These are phyloP conservation scores for Heterotilapia buettikoferi DNA, from an alignment of 2,113 vertebrate species.

Conservation along the genomic window DNA sequence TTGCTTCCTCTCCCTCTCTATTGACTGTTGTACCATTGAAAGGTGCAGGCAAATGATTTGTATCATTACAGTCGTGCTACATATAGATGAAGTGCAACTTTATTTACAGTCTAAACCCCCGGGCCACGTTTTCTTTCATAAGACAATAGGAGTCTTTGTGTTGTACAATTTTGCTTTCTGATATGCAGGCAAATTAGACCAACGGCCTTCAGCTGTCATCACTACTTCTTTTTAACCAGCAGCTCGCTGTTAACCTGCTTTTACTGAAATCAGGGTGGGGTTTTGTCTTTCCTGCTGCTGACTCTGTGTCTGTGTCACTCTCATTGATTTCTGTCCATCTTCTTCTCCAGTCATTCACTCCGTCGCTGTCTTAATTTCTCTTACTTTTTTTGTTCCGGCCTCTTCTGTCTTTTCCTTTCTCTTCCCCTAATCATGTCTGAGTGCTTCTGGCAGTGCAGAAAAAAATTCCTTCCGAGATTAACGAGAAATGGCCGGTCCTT, in stretches of 20 bases:
- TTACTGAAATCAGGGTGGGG: not conserved
- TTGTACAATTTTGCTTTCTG: not conserved
- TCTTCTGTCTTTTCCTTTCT: not conserved
- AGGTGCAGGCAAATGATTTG: not conserved
- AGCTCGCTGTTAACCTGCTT: conserved; percentile 36
- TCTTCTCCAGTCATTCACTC: not conserved
- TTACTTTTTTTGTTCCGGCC: not conserved
- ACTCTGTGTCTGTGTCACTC: not conserved
- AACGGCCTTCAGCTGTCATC: conserved; percentile 43
- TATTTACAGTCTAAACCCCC: not conserved
- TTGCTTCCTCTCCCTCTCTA: not conserved
- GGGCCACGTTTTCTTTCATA: not conserved
- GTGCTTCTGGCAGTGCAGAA: not conserved
- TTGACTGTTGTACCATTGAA: not conserved
- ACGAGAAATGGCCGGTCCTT: conserved; percentile 32
- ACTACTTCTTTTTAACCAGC: not conserved
- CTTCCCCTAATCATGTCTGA: not conserved
- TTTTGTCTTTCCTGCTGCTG: not conserved
- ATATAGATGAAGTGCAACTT: conserved; percentile 8
- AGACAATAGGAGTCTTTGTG: conserved; percentile 52
- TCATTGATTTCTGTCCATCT: not conserved
- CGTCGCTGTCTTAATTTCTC: not conserved
- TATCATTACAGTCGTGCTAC: not conserved
- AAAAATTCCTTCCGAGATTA: conserved; percentile 67
- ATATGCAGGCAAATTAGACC: conserved; percentile 54